Base-by-base conservation (phyloP, 2,888 invertebrate species). In the Tipula vernalis region DNA sequence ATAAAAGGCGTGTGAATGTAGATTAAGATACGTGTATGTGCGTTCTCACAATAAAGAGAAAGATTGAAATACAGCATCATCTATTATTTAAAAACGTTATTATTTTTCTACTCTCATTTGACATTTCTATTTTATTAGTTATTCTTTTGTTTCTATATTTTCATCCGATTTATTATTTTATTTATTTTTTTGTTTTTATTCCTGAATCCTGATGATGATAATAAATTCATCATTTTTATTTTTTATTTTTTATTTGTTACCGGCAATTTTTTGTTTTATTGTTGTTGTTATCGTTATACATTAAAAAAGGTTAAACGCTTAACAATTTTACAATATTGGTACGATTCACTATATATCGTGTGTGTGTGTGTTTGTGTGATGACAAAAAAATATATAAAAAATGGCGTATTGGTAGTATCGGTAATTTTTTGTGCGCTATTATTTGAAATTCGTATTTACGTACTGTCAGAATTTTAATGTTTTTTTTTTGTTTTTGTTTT, bases 1-100 rank as follows among this genome's bases (percentile, higher is more conserved):
- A 86, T 86, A 86, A 47, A 87, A 86, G 41, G 41, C 84, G 41
- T 84, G 84, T 84, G 84, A 41, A 84, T 84, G 84, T 84, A 71
- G 71, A 71, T 71, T 71, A 71, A 71, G 71, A 71, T 71, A 71
- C 10, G 6, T 2, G 12, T 57, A 57, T 57, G 15, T 57, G 13
- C 47, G 47, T 51, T 13, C 47, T 51, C 47, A 12, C 8, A 28
- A 2, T 28, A 28, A 12, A 10, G 44, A 6, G 44, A 8, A 10
- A 41, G 41, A 71, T 71, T 71, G 71, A 71, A 71, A 71, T 12
- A 71, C 28, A 71, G 28, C 71, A 71, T 28, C 71, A 71, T 71
- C 71, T 71, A 71, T 71, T 71, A 71, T 71, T 71, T 71, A 71
- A 71, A 71, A 71, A 10, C 71, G 10, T 71, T 71, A 71, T 71